Base-by-base conservation (phyloP, 2,113 vertebrate species). In the Muscicapa adusta region DNA sequence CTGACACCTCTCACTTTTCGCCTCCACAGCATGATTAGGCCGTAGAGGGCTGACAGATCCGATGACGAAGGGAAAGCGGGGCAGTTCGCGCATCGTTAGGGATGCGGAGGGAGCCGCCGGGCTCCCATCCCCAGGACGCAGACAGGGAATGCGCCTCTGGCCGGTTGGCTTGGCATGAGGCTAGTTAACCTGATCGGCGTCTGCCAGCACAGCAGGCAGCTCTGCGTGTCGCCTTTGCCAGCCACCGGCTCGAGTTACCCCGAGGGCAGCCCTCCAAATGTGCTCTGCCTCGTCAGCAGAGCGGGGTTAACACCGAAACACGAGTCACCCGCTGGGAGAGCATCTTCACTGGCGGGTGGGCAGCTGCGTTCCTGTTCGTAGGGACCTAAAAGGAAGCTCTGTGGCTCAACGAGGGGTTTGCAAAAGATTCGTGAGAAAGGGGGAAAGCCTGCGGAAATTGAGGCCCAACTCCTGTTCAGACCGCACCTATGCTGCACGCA, bases 1-100 rank as follows among this genome's bases (percentile, higher is more conserved):
- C 94, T 51, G 88, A 78, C 91, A 61, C 91, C 47, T 95, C 84
- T 96, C 90, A 71, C 78, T 93, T 95, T 89, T 95, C 81, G 67
- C 81, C 78, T 87, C 71, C 73, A 6, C 91, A 95, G 85, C 85
- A 84, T 0, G 77, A 89, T 75, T 7, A 56, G 87, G 89, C 92
- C 47, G 19, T 14, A 12, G 88, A 38, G 9, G 45, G 54, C 79
- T 11, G 75, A 12, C 6, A 40, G 91, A 90, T 94, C 70, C 75
- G 33, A 18, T 92, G 86, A 31, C 89, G 24, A 24, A 53, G 56
- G 56, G 73, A 31, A 77, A 84, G 73, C 6, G 25, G 42, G 38
- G 56, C 12, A 12, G 18, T 53, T 65, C 17, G 61, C 60, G 17
- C 91, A 60, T 51, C 66, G 19, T 45, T 45, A 31, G 68, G 47